Conservation (phyloP, 2,797 vertebrate genomes). For the Enteromius thamalakanensis region DNA sequence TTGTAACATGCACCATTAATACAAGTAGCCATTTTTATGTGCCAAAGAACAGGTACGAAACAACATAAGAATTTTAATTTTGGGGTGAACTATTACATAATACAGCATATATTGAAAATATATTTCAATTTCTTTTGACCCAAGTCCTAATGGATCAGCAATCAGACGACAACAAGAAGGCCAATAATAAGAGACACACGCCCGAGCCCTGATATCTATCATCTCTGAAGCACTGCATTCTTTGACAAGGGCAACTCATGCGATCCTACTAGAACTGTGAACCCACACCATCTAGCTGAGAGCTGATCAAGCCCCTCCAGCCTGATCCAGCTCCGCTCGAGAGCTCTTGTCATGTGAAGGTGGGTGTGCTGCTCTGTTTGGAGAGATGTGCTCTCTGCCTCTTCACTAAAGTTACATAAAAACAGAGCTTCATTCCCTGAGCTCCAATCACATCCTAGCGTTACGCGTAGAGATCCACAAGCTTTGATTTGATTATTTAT, state of each 20-base stretch:
- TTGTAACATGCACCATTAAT: neutral
- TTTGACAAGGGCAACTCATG: slow-evolving; percentile 28
- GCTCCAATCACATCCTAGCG: slow-evolving; percentile 40
- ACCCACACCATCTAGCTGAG: slow-evolving; percentile 22
- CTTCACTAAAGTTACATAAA: slow-evolving; percentile 56
- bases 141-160: neutral
- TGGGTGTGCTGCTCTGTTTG: slow-evolving; percentile 51
- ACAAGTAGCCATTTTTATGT: neutral
- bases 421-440: slow-evolving; percentile 37
- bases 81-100: neutral
- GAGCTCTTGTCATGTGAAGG: slow-evolving; percentile 46
- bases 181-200: neutral
- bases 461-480: slow-evolving; percentile 29
- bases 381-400: slow-evolving; percentile 48
- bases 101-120: neutral
- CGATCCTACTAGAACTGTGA: slow-evolving; percentile 46
- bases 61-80: neutral
- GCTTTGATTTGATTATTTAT: slow-evolving; percentile 39
- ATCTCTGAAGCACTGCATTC: slow-evolving; percentile 32
- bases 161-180: neutral
- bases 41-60: neutral
- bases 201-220: slow-evolving; percentile 14
- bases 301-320: slow-evolving; percentile 38
- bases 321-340: slow-evolving; percentile 31
- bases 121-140: neutral